These are phyloP conservation scores for Phenacoccus solenopsis DNA, from an alignment of 1,140 invertebrate genomes.

Conservation along the genomic window DNA sequence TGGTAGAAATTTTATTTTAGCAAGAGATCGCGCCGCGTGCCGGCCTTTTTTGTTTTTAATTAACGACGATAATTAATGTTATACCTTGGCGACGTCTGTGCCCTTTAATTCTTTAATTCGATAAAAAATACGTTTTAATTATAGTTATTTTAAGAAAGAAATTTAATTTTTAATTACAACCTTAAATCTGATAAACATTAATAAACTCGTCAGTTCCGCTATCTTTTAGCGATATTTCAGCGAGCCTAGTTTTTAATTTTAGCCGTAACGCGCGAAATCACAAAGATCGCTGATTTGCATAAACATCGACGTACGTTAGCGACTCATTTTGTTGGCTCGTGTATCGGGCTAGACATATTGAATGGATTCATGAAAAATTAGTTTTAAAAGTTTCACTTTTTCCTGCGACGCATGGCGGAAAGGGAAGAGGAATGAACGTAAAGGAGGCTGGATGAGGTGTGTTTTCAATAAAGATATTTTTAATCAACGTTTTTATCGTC, in stretches of 20 bases:
- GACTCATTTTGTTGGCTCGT: too few relatives aligned
- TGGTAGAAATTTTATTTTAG: background rate
- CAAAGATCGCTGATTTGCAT: too few relatives aligned
- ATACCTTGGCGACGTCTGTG: background rate
- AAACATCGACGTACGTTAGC: too few relatives aligned
- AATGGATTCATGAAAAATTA: background rate
- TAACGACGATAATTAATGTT: background rate
- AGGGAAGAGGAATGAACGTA: too few relatives aligned
- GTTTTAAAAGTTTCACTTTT: background rate
- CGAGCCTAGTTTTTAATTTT: background rate
- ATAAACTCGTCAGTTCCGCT: background rate
- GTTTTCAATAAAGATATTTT: too few relatives aligned
- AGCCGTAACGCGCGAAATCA: too few relatives aligned
- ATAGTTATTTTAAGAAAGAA: constrained; percentile 3
- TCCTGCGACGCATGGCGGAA: too few relatives aligned
- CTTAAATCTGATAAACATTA: background rate
- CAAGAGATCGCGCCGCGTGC: background rate
- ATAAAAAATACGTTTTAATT: constrained; percentile 4
- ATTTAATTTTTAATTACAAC: constrained; percentile 4
- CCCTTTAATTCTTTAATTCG: background rate
- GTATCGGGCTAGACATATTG: too few relatives aligned
- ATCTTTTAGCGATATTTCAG: background rate
- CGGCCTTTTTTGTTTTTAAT: background rate
- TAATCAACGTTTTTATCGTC: too few relatives aligned
- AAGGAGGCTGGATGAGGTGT: too few relatives aligned